phyloP scores from a whole-genome alignment of 2,113 vertebrate genomes.

The Centropus bengalensis region DNA sequence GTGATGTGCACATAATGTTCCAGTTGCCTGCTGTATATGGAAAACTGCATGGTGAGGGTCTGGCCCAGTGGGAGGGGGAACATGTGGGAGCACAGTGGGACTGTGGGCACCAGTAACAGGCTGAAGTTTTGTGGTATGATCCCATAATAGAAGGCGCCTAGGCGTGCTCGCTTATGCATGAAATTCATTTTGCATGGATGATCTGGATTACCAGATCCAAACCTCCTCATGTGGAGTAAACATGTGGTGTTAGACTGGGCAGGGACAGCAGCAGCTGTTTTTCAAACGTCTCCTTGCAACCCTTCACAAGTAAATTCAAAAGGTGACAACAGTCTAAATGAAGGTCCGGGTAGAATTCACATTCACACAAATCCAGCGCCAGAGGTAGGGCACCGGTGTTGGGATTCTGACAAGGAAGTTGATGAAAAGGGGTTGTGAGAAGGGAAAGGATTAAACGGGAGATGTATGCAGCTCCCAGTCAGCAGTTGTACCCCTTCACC shows the following conservation, averaged over 20 bases:
- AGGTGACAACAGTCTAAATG: background rate
- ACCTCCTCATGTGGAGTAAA: background rate
- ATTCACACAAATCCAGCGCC: background rate
- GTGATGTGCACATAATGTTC: background rate
- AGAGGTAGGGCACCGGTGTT: background rate
- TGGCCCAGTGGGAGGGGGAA: slow-evolving; percentile 12
- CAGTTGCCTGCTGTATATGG: background rate
- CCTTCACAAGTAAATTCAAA: background rate
- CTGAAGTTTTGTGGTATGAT: background rate
- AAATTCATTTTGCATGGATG: background rate
- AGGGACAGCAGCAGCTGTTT: background rate
- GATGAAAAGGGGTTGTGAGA: background rate
- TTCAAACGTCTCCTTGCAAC: background rate
- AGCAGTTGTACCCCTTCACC: background rate
- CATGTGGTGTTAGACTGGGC: background rate
- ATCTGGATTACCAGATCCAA: background rate
- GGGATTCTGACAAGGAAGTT: background rate
- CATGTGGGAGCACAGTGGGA: no score
- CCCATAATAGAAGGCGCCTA: background rate
- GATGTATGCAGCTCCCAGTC: fast-evolving
- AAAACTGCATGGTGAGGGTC: background rate
- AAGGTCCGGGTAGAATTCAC: background rate
- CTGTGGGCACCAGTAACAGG: background rate
- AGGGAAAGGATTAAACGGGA: background rate
- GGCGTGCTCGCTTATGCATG: background rate